Conservation (phyloP, 2,797 vertebrate genomes). For the Rachycentron canadum region DNA sequence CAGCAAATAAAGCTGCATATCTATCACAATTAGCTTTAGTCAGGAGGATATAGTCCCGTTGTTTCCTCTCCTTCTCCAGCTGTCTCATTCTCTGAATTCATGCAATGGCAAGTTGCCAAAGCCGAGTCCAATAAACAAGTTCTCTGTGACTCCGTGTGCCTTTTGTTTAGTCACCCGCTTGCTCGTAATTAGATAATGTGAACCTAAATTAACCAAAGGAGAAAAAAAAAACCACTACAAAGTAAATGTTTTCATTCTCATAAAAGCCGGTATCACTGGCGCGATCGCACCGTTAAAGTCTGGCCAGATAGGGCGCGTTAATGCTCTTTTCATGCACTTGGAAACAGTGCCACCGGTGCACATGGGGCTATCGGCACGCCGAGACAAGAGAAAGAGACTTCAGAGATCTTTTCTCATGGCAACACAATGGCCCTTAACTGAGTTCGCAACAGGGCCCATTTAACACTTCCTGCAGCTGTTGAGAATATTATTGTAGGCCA, state of each 20-base stretch:
- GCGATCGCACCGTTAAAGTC: conserved; percentile 1
- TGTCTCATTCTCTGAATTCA: conserved; percentile 39
- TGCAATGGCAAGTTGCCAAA: conserved; percentile 34
- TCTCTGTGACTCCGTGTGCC: neutral
- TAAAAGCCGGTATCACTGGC: neutral
- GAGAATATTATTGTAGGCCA: neutral
- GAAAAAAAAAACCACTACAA: conserved; percentile 13
- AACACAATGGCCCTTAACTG: neutral
- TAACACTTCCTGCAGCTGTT: neutral
- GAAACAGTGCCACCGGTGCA: neutral
- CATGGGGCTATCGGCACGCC: neutral
- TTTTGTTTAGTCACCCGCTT: conserved; percentile 32
- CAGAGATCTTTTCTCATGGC: neutral
- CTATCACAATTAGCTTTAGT: conserved; percentile 23
- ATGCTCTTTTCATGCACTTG: conserved; percentile 1
- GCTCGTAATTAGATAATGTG: conserved; percentile 31
- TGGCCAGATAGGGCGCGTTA: neutral
- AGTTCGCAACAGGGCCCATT: neutral
- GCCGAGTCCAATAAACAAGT: conserved; percentile 14
- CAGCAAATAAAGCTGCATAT: conserved; percentile 12
- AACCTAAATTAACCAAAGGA: conserved; percentile 10
- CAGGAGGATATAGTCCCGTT: conserved; percentile 9
- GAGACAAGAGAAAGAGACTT: neutral
- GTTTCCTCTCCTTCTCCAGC: conserved; percentile 8
- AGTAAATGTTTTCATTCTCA: conserved; percentile 1